Conservation (phyloP, 2,888 invertebrate species). For the Morpho helenor region DNA sequence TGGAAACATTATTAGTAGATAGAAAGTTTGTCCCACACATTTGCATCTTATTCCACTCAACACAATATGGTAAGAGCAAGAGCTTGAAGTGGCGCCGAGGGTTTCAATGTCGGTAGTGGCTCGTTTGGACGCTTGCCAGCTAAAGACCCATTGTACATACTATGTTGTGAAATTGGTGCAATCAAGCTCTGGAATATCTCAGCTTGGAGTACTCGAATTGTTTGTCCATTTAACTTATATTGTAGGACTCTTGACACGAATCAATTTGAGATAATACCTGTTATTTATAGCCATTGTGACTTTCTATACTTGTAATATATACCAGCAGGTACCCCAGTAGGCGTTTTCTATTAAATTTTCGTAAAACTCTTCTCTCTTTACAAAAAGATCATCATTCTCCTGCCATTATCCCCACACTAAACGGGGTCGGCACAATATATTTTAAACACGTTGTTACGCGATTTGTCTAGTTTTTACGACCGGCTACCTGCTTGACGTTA, state of each 20-base stretch:
- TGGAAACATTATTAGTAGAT: constrained; percentile 11
- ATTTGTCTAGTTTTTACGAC: no score
- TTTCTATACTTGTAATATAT: no score
- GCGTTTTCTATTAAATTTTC: no score
- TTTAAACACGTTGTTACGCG: no score
- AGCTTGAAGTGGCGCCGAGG: constrained; percentile 34
- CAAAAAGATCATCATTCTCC: no score
- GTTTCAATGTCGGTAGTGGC: constrained; percentile 44
- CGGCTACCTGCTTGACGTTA: no score
- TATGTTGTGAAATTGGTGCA: constrained; percentile 16
- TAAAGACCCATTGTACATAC: constrained; percentile 27
- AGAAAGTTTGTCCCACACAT: constrained; percentile 20
- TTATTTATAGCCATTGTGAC: no score
- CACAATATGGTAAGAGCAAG: constrained; percentile 29
- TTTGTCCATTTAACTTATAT: constrained; percentile 2
- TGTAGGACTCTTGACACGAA: constrained; percentile 5
- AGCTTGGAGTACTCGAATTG: constrained; percentile 1
- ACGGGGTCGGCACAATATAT: no score
- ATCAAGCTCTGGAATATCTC: constrained; percentile 12
- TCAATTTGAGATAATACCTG: not conserved
- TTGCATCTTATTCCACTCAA: constrained; percentile 24
- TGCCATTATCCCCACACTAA: no score
- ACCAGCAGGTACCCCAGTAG: no score
- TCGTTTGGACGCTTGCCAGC: constrained; percentile 43
- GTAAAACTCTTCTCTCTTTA: no score